Base-by-base conservation (phyloP, 1,140 invertebrate species). In the Cotesia typhae region DNA sequence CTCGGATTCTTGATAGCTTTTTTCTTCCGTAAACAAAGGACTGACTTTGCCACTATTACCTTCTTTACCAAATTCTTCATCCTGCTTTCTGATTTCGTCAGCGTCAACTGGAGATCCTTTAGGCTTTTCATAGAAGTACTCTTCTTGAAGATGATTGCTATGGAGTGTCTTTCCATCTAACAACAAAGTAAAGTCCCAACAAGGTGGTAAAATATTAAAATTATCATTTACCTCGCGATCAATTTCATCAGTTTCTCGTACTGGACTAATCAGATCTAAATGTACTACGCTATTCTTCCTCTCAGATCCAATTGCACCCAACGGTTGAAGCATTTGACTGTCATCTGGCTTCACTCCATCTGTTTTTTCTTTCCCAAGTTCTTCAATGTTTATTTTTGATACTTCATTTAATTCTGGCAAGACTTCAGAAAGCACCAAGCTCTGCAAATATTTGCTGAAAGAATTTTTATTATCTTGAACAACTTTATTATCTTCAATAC, bases 231-330 rank as follows among this genome's bases (percentile, higher is more conserved):
- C 7, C 1, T 41, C 47, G 57, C 4, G 75, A 10, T 70, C 64
- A 12, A 47, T 6, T 47, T 47, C 41, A 47, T 69, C 67, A 35
- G 69, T 60, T 52, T 70, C 59, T 12, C 7, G 3, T 57, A 28
- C 14, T n/a, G 61, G 36, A 68, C 36, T 68, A n/a, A 38, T 35
- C 4, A 65, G 0, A 35, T 69, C 57, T 4, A 59, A 36, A n/a
- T 51, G 12, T 41, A 70, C 71, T 12, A 76, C 64, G 38, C 76
- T 75, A 7, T 60, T 71, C 65, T 77, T 78, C 47, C 79, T 64
- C 47, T 82, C 81, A 1, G 78, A 81, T 1, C 78, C 81, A 36
- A 82, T 82, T 28, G 79, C 79, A 14, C 79, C 79, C 3, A 82
- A 71, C 17, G 66, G 71, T n/a, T 70, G 74, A 1, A 67, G 71